Evolutionary conservation across 2,888 invertebrate genomes (phyloP), one percentile per base, ranked within the genome.

Genomic region (Chouioia cunea): DNA sequence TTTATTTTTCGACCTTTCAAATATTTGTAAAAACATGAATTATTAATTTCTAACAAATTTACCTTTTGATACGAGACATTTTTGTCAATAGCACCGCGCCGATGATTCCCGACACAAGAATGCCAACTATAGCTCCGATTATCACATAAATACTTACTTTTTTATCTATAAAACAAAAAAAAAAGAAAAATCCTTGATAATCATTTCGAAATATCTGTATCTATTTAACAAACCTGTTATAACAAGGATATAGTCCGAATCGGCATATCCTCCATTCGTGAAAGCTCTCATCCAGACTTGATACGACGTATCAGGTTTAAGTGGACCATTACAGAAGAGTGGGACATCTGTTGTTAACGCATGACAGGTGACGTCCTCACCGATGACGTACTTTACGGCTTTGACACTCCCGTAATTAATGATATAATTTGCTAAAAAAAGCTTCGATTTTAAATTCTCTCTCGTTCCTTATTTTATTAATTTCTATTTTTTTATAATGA

Each of bases 301-400:
- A 80, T 93, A 94, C 36, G 87, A 85, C 0, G 90, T 90, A 62
- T 89, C 89, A 44, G 91, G 87, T 72, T 88, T 87, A 4, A 94
- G 86, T 0, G 91, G 90, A 1, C 92, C 92, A 82, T 93, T 93
- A 81, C 93, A 93, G 75, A 88, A 90, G 3, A 80, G 64, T 59
- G 65, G 76, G 20, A 73, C 62, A 14, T 76, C 68, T 4, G 71
- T 75, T 20, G 77, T 77, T 15, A 76, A 74, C 3, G 76, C 75
- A 10, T 80, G 80, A 60, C 84, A 84, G 14, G 75, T 72, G 15
- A 56, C 68, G 47, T 84, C 80, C n/a, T 79, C 80, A 3, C 84
- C 84, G 27, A 84, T 67, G 10, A 75, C 74, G 65, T 78, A 81
- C 65, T 80, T 83, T 0, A 83, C 77, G 1, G 82, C 83, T 63